phyloP scores from a whole-genome alignment of 2,888 invertebrate genomes.

The Acronicta alni region DNA sequence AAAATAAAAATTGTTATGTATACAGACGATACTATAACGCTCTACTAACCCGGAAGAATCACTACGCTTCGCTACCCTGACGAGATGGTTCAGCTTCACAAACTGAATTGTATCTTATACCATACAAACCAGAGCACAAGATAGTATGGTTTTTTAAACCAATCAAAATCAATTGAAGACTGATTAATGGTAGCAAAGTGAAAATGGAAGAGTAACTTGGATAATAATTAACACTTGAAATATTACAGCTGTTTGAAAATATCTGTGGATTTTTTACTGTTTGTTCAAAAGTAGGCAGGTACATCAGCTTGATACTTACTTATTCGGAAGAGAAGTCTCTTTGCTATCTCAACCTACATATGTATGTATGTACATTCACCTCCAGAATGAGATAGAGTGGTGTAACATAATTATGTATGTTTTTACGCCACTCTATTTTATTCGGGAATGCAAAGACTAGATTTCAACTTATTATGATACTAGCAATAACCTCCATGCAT shows the following conservation, averaged over 20 bases:
- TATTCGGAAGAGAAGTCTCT: no score
- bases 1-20: conserved; percentile 19
- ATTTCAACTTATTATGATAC: no score
- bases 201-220: conserved; percentile 24
- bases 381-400: no score
- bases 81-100: conserved; percentile 22
- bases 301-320: neutral
- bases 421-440: no score
- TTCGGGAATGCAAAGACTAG: no score
- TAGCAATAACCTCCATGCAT: no score
- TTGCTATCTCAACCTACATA: no score
- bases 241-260: conserved; percentile 5
- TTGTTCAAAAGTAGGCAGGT: neutral
- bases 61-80: conserved; percentile 57
- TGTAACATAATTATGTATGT: no score
- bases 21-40: conserved; percentile 53
- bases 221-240: conserved; percentile 16
- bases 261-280: neutral
- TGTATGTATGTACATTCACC: no score
- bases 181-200: conserved; percentile 41
- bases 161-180: conserved; percentile 45
- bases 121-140: conserved; percentile 9
- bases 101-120: conserved; percentile 36
- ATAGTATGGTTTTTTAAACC: conserved; percentile 3
- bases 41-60: conserved; percentile 63